Evolutionary conservation across 2,113 vertebrate genomes (phyloP).

Genomic region (Cinclus cinclus): DNA sequence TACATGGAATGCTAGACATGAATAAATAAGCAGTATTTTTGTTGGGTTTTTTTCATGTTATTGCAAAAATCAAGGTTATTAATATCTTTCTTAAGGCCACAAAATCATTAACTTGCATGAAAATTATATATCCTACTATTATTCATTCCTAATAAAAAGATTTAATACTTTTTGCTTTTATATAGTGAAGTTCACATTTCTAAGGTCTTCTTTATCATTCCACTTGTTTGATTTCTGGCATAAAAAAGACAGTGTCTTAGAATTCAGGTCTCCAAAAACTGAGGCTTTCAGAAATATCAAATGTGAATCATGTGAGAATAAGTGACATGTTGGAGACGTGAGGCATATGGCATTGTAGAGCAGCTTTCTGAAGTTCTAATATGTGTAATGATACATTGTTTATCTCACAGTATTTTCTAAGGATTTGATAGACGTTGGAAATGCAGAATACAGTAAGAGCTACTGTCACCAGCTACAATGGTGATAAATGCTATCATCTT

Average conservation of each 20-base stretch:
- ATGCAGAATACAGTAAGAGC: neutral
- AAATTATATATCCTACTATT: neutral
- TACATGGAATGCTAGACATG: neutral
- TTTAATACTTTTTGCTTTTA: neutral
- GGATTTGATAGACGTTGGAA: neutral
- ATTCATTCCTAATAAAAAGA: neutral
- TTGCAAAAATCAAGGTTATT: neutral
- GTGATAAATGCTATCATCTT: constrained; percentile 30
- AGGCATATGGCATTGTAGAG: neutral
- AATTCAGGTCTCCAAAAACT: neutral
- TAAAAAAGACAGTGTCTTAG: neutral
- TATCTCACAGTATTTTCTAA: neutral
- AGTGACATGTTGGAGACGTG: neutral
- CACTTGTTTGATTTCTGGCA: neutral
- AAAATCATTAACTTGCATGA: neutral
- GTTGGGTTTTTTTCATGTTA: neutral
- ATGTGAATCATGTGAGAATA: neutral
- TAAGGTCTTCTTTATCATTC: neutral
- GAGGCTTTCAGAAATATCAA: neutral
- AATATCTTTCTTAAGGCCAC: neutral
- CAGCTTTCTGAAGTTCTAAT: neutral
- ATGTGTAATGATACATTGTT: constrained; percentile 1
- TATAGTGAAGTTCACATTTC: neutral
- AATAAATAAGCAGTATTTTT: neutral
- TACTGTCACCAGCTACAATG: constrained; percentile 26